A percentile compares a stretch with the other conserved stretches of the same genome.
These are phyloP conservation scores for Rapana venosa DNA, from an alignment of 2,888 invertebrate species.

Conservation along the genomic window DNA sequence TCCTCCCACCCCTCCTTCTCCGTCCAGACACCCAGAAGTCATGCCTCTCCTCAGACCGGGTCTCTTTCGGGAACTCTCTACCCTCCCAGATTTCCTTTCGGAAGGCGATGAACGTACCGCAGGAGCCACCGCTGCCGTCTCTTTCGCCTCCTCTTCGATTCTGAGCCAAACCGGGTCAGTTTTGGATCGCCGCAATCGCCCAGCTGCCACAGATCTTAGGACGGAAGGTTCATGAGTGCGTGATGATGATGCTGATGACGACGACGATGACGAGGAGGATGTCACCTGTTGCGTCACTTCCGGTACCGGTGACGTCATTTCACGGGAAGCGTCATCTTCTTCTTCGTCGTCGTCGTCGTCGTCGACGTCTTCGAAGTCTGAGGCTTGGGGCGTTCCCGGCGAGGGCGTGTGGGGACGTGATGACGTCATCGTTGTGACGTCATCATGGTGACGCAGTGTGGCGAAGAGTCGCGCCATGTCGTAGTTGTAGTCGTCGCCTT, in stretches of 20 bases:
- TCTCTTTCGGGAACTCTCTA: slow-evolving; percentile 8
- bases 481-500: not conserved
- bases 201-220: not conserved
- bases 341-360: not conserved
- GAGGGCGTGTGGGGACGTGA: not conserved
- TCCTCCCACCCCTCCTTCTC: not conserved
- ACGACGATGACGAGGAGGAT: not conserved
- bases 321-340: not conserved
- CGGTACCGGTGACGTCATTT: not conserved
- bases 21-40: not conserved
- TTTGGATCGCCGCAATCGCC: not conserved
- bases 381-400: slow-evolving; percentile 1
- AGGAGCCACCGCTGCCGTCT: not conserved
- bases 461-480: slow-evolving; percentile 23
- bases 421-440: not conserved
- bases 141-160: not conserved
- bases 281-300: not conserved
- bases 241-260: not conserved
- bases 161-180: not conserved
- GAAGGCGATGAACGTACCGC: not conserved
- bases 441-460: slow-evolving; percentile 1
- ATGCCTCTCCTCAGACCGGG: not conserved
- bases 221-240: not conserved
- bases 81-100: not conserved
- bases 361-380: slow-evolving; percentile 11